Percentiles rank a stretch among this genome's conserved stretches.
phyloP scores from a whole-genome alignment of 2,888 invertebrate genomes.

The Disparrhopalites patrizii region DNA sequence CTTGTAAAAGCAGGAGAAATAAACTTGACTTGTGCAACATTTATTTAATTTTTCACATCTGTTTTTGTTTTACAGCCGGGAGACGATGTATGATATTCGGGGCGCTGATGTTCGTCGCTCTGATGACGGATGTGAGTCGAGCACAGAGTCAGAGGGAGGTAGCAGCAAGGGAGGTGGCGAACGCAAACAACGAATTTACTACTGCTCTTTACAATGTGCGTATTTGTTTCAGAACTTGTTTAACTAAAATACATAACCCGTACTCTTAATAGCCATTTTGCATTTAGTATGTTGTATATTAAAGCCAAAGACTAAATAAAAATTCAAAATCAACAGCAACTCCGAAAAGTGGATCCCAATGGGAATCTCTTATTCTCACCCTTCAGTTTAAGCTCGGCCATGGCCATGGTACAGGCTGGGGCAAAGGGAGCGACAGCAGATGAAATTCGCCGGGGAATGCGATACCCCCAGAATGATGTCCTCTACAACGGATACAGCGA shows the following conservation, averaged over 20 bases:
- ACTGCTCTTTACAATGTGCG: conserved; percentile 39
- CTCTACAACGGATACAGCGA: conserved; percentile 37
- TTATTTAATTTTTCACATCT: too few species aligned
- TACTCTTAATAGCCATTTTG: not conserved
- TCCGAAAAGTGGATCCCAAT: too few species aligned
- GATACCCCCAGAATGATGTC: conserved; percentile 31
- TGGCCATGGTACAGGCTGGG: conserved; percentile 46
- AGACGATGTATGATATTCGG: too few species aligned
- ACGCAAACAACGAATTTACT: conserved; percentile 39
- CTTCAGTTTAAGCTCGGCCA: conserved; percentile 40
- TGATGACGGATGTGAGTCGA: not conserved
- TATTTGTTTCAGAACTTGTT: not conserved
- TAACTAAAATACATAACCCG: too few species aligned
- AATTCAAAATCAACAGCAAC: too few species aligned
- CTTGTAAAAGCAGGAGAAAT: too few species aligned
- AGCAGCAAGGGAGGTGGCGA: conserved; percentile 26
- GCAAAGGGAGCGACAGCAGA: conserved; percentile 37
- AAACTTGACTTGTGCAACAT: too few species aligned
- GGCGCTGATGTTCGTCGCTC: not conserved
- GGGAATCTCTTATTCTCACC: conserved; percentile 45
- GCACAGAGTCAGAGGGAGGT: not conserved
- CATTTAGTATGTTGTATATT: not conserved
- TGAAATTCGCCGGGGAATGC: conserved; percentile 32
- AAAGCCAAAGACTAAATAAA: too few species aligned
- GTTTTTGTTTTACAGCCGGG: too few species aligned